These are phyloP conservation scores for Mylabris sibirica DNA, from an alignment of 2,888 invertebrate species.

Conservation along the genomic window DNA sequence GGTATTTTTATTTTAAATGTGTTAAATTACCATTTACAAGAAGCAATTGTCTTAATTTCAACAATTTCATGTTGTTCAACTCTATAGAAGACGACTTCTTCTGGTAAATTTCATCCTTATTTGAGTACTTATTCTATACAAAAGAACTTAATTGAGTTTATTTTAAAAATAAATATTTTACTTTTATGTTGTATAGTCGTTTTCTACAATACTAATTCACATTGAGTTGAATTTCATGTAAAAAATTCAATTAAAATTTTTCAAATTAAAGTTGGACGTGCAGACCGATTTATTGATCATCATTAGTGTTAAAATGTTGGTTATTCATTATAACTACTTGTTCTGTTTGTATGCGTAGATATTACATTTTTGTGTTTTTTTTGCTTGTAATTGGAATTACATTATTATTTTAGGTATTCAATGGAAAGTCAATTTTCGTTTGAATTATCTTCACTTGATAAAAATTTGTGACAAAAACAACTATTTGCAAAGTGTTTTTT, in stretches of 20 bases:
- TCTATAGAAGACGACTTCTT: neutral
- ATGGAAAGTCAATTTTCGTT: neutral
- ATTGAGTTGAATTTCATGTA: neutral
- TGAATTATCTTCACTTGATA: no score
- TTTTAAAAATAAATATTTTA: neutral
- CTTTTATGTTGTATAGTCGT: neutral
- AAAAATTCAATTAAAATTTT: neutral
- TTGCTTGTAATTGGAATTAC: neutral
- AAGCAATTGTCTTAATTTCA: neutral
- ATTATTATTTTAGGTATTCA: neutral
- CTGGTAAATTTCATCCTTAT: neutral
- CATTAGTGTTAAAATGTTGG: neutral
- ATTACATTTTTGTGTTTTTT: neutral
- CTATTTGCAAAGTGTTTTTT: no score
- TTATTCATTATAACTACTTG: neutral
- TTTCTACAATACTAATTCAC: neutral
- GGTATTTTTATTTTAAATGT: neutral
- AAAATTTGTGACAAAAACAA: neutral
- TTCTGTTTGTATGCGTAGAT: no score
- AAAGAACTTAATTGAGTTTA: neutral
- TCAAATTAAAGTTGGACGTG: neutral
- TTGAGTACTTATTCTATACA: neutral
- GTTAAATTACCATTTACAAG: neutral
- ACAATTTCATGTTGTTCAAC: neutral
- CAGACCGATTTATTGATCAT: neutral